Base-by-base conservation (phyloP, 2,888 invertebrate genomes). In the Colletes collaris region DNA sequence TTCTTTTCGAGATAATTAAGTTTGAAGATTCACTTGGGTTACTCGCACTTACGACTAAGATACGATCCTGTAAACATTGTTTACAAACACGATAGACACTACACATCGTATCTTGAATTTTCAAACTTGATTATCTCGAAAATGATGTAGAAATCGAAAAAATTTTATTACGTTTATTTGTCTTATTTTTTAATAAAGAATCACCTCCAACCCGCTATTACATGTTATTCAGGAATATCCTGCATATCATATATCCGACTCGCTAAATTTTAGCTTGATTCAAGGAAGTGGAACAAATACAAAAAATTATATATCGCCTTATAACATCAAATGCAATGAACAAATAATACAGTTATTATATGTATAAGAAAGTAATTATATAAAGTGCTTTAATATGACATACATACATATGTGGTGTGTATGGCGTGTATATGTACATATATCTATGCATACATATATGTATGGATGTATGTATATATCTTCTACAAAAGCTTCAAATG, bases 331-430 rank as follows among this genome's bases (percentile, higher is more conserved):
- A 81, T 77, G 81, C 74, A 70, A 73, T 74, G 69, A 74, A 76
- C 72, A 76, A 63, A 65, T 70, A 76, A 77, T 19, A 66, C 73
- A 71, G 76, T 84, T 85, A 74, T 70, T 84, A 86, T 77, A 85
- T 81, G 58, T 60, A 84, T 84, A 85, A 81, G 76, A 63, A 73
- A 79, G 73, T 83, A 79, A 72, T 79, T 58, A 67, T 63, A 71
- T 70, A 78, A 85, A 87, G 79, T 84, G 86, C 85, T 86, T 86
- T 86, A 86, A 73, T 74, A 69, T 70, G 67, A 86, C 59, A 77
- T 72, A 80, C 35, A 58, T 81, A 52, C 27, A 27, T 27, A 27
- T 27, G 27, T 27, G 27, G 27, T 27, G 27, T 27, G 27, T 27
- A 27, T 27, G 27, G 27, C 27, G 1, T 27, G 2, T 27, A 2